Base-by-base conservation (phyloP, 23 tunicate species). In the Oikopleura vanhoeffeni region DNA sequence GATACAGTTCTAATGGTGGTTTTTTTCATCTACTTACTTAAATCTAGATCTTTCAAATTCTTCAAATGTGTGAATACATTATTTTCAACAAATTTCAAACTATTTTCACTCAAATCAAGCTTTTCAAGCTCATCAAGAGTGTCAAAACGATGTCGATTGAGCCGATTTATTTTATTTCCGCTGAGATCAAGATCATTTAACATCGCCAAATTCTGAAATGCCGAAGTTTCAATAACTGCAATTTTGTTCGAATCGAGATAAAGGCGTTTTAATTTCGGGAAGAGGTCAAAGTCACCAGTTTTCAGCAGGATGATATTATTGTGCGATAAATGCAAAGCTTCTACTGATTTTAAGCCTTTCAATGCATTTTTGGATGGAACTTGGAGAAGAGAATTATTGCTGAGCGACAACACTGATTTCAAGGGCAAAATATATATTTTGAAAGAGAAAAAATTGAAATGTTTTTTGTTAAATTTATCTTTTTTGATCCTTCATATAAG, bases 91-190 rank as follows among this genome's bases (percentile, higher is more conserved):
- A 18, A 13, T 32, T 18, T 13, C 36, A 71, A 18, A 28, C 3
- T 32, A 30, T 71, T 71, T 71, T 71, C 35, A 28, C 34, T 4
- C 4, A 71, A 2, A 32, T 71, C 79, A 30, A 71, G 79, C 32
- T 32, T 28, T 71, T 71, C 79, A 4, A 71, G 38, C 27, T 71
- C 38, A 4, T 2, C 38, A 2, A 71, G 38, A 71, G 27, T 38
- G 38, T 71, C 79, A 71, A 71, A 71, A 71, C 79, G 79, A 30
- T 71, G 79, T 2, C 35, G 27, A 30, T 32, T 71, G 79, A 71
- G 27, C 79, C 34, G 35, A 33, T 24, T 71, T 18, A 71, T 28
- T 32, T 71, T 71, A 30, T 71, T 71, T 18, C 35, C 35, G 79
- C 79, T 71, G 36, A 71, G 38, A 30, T 71, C 79, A 30, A 71